Evolutionary conservation across 2,797 vertebrate species (phyloP).

Genomic region (Rhynchotus rufescens): DNA sequence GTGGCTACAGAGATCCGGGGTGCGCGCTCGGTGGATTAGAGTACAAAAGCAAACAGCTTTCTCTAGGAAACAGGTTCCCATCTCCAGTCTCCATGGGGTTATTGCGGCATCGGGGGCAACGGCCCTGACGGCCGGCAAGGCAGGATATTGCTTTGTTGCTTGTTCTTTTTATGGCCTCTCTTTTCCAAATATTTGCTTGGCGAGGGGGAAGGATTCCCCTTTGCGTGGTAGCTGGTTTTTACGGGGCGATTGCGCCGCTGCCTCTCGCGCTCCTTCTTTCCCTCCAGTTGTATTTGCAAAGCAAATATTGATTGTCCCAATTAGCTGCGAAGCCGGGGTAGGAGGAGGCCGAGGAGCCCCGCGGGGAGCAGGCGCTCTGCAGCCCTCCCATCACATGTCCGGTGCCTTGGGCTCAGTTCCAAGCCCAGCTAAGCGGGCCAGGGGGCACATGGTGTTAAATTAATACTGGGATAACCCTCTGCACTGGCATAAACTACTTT

Average conservation of each 20-base stretch:
- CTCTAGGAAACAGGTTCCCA: constrained; percentile 54
- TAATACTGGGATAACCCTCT: background rate
- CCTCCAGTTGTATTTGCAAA: constrained; percentile 65
- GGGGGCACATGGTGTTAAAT: background rate
- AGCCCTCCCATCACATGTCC: background rate
- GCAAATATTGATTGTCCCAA: constrained; percentile 64
- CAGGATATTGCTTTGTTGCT: constrained; percentile 59
- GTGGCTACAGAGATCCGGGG: background rate
- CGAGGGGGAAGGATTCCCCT: constrained; percentile 53
- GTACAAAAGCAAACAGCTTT: constrained; percentile 37
- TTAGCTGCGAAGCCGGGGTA: constrained; percentile 28
- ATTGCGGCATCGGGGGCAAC: background rate
- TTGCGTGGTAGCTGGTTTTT: constrained; percentile 52
- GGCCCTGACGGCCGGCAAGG: background rate
- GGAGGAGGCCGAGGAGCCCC: background rate
- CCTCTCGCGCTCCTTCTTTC: constrained; percentile 56
- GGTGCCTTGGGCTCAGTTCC: background rate
- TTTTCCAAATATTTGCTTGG: constrained; percentile 65
- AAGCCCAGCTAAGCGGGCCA: background rate
- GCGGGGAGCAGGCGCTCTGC: background rate
- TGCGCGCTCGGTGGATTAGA: background rate
- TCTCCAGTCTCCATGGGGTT: background rate
- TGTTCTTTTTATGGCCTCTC: constrained; percentile 64
- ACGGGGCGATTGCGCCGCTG: constrained; percentile 71
- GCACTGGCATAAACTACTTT: background rate